Evolutionary conservation across 1,140 invertebrate genomes (phyloP), one percentile per base, ranked within the genome.

Genomic region (Aphis gossypii): DNA sequence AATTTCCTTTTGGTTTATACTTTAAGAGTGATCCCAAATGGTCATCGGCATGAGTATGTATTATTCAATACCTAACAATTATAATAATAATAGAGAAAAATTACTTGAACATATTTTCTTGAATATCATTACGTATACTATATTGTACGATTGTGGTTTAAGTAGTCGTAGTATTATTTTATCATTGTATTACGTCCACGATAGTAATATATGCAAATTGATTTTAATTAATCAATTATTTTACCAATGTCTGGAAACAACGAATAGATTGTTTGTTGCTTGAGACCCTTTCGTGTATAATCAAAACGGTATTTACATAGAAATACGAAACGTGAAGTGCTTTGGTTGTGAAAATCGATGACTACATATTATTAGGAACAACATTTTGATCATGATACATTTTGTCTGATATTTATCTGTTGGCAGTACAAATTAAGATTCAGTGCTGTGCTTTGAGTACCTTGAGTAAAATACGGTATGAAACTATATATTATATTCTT

Each of bases 141-240:
- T 76, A 76, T n/a, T 6, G 60, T 0, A 30, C 14, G 60, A n/a
- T n/a, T 76, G 60, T 76, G 14, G n/a, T 76, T 76, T 76, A 76
- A 76, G 60, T 76, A 76, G 60, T 76, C 30, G 30, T n/a, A 30
- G 30, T n/a, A 76, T 76, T 68, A 68, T 60, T 30, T 56, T 56
- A 23, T 60, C 30, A 60, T 60, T 68, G 14, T 82, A 38, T n/a
- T 89, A 38, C 2, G 48, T 25, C 60, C 30, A 90, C 35, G 6
- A 46, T n/a, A 86, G 23, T 46, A 86, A 30, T 76, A 35, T 68
- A 90, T 90, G 89, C 56, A 92, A 92, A 92, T 92, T 82, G 56
- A 92, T 76, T 92, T 92, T 44, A 82, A 82, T 35, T 41, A 18
- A 82, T 92, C 21, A 48, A 92, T 92, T 82, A 92, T 82, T 35